Percentiles rank a stretch among this genome's conserved stretches.
Evolutionary conservation across 2,113 vertebrate species (phyloP).

Genomic region (Passer montanus): DNA sequence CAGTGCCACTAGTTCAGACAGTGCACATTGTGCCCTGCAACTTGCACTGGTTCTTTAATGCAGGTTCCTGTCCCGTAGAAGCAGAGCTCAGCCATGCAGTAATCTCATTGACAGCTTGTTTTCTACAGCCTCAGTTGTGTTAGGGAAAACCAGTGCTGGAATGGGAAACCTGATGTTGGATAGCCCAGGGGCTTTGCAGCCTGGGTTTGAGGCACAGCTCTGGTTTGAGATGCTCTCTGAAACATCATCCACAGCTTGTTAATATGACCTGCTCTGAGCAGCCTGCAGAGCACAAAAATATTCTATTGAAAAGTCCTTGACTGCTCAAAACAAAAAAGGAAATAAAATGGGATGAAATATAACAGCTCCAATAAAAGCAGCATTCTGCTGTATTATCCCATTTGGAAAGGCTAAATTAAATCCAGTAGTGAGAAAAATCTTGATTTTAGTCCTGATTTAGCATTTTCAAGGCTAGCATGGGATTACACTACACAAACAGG

Average conservation of each 20-base stretch:
- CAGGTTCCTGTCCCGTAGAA: background rate
- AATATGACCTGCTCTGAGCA: background rate
- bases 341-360: background rate
- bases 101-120: background rate
- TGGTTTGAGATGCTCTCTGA: background rate
- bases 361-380: background rate
- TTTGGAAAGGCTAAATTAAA: conserved; percentile 12
- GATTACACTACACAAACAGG: background rate
- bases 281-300: background rate
- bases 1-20: background rate
- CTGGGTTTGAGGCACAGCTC: background rate
- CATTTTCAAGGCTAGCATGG: background rate
- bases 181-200: background rate
- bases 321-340: background rate
- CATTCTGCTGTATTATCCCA: background rate
- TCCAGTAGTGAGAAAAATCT: background rate
- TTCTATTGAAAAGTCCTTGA: background rate
- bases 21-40: background rate
- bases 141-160: background rate
- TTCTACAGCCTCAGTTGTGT: background rate
- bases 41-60: background rate
- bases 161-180: background rate
- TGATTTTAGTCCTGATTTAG: conserved; percentile 29
- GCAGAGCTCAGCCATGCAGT: background rate
- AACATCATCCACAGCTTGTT: background rate